These are phyloP conservation scores for Triops longicaudatus DNA, from an alignment of 1,140 invertebrate species.

Conservation along the genomic window DNA sequence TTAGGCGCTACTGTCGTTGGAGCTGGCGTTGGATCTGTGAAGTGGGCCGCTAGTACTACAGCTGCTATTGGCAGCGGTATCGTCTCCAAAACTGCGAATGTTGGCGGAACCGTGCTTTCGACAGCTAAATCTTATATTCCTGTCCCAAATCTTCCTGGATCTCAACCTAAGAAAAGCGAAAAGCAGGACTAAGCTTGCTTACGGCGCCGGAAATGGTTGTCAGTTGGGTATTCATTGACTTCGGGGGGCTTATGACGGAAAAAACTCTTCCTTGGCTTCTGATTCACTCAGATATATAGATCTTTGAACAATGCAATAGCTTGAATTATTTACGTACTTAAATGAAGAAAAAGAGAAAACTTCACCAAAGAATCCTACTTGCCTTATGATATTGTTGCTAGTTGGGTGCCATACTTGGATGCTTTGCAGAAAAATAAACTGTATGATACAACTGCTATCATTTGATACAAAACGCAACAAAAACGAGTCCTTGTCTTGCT, in stretches of 20 bases:
- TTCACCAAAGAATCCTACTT: constrained; percentile 8
- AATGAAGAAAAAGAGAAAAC: background rate
- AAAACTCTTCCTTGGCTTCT: background rate
- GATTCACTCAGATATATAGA: background rate
- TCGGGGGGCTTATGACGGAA: background rate
- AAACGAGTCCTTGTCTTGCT: background rate
- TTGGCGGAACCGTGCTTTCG: background rate
- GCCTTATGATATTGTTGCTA: constrained; percentile 6
- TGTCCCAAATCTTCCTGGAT: background rate
- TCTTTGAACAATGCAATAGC: constrained; percentile 1
- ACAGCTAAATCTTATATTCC: background rate
- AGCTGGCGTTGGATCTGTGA: background rate
- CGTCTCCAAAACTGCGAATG: background rate
- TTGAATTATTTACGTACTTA: constrained; percentile 2
- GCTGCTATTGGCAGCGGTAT: background rate
- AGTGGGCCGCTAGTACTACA: background rate
- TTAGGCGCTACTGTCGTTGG: background rate
- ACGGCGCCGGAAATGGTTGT: background rate
- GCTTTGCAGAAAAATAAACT: background rate
- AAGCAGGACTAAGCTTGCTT: background rate
- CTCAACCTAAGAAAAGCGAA: background rate
- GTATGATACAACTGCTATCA: background rate
- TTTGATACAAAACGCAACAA: no score
- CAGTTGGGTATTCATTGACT: background rate
- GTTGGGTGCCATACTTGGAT: constrained; percentile 14